A percentile compares a stretch with the other conserved stretches of the same genome.
phyloP scores from a whole-genome alignment of 1,140 invertebrate genomes.

The Sminthurinus signatus region DNA sequence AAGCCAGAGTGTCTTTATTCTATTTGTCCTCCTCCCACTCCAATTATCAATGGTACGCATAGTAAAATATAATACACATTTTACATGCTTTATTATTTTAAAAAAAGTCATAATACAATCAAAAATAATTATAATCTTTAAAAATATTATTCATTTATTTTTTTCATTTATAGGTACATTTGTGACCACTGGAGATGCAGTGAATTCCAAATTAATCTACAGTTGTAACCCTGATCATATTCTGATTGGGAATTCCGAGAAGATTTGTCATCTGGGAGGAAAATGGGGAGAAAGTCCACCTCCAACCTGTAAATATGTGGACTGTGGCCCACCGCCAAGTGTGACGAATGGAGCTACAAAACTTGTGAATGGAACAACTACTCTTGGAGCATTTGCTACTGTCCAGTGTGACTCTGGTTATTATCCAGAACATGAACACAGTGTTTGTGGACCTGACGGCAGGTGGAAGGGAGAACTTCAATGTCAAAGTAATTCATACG shows the following conservation, averaged over 20 bases:
- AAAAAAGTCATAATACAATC: too few relatives aligned
- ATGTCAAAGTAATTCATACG: constrained; percentile 64
- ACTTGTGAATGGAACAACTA: constrained; percentile 59
- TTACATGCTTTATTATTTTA: too few relatives aligned
- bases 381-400: constrained; percentile 63
- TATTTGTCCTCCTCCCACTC: constrained; percentile 8
- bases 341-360: constrained; percentile 66
- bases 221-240: constrained; percentile 76
- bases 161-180: constrained; percentile 55
- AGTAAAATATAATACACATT: not conserved
- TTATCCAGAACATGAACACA: constrained; percentile 47
- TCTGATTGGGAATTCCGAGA: constrained; percentile 68
- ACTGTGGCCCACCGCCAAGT: constrained; percentile 74
- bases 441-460: constrained; percentile 70
- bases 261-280: constrained; percentile 72
- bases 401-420: constrained; percentile 63
- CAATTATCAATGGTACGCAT: constrained; percentile 10
- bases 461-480: constrained; percentile 75
- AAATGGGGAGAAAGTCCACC: constrained; percentile 69
- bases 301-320: constrained; percentile 74
- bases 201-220: constrained; percentile 70
- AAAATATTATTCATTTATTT: not conserved
- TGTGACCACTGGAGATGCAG: constrained; percentile 58
- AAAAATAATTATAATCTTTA: not conserved
- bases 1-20: not conserved